Evolutionary conservation across 2,797 vertebrate genomes (phyloP), one percentile per base, ranked within the genome.

Genomic region (Lithobates pipiens): DNA sequence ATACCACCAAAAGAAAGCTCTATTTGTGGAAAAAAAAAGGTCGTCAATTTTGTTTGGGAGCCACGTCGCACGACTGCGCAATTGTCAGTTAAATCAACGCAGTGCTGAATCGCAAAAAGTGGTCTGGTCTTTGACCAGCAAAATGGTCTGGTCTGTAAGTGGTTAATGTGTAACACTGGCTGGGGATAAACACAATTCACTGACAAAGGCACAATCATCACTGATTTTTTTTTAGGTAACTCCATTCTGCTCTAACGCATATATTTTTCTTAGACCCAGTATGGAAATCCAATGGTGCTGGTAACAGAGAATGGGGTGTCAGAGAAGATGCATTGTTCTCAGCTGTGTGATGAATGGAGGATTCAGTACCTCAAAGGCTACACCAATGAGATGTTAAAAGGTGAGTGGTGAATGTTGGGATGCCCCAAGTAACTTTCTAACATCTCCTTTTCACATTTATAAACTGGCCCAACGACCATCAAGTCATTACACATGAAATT

Each of bases 261-360:
- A 16, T 71, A 2, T 39, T 88, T 68, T 81, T 63, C n/a, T 67
- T 84, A 99, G 98, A 96, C 94, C 86, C 97, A 98, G 81, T 99
- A 98, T 44, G 95, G 95, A 50, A 96, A 97, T 89, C 97, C 97
- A 16, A 89, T 94, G 88, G 94, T 98, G 90, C 97, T 96, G 23
- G 96, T 99, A 92, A 98, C 96, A 18, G 97, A 98, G 93, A 99
- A 98, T 0, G 98, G 98, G 50, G 94, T 97, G 15, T 95, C 96
- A 77, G 97, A 99, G 90, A 97, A 95, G 89, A 90, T 90, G 88
- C 88, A 90, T 68, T 96, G 96, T 88, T 93, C 95, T 29, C 96
- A 98, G 73, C 93, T 99, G 82, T 98, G 97, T 90, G 98, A 99
- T 0, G 94, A 97, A 21, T 96, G 97, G 96, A 95, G 98, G 90